Conservation (phyloP, 2,797 vertebrate genomes). For the Melanotaenia boesemani region DNA sequence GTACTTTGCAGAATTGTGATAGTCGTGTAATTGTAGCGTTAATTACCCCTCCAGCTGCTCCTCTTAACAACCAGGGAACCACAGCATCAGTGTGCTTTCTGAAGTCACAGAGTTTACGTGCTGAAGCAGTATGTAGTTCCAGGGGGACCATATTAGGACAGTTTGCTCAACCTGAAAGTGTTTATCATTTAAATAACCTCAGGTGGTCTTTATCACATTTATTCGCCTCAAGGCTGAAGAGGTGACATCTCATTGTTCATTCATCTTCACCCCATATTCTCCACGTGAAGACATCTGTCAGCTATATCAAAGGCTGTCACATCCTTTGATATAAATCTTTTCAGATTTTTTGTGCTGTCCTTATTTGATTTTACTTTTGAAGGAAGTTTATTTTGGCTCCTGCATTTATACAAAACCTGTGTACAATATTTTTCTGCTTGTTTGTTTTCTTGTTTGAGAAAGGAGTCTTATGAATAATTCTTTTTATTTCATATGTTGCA, state of each 20-base stretch:
- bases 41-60: conserved; percentile 44
- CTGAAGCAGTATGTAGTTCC: conserved; percentile 27
- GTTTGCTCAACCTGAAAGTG: conserved; percentile 39
- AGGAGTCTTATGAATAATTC: background rate
- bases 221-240: conserved; percentile 49
- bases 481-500: conserved; percentile 7
- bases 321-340: conserved; percentile 62
- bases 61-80: conserved; percentile 36
- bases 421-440: conserved; percentile 11
- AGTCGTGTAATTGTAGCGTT: conserved; percentile 39
- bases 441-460: conserved; percentile 29
- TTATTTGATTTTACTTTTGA: conserved; percentile 23
- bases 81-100: conserved; percentile 19
- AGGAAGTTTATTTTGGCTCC: conserved; percentile 33
- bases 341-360: conserved; percentile 2
- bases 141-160: conserved; percentile 44
- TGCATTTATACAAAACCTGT: conserved; percentile 35
- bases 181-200: conserved; percentile 38
- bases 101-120: conserved; percentile 13
- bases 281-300: conserved; percentile 60
- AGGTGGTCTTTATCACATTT: conserved; percentile 52
- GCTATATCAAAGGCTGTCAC: conserved; percentile 65
- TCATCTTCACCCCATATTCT: conserved; percentile 67
- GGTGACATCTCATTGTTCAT: conserved; percentile 65
- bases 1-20: conserved; percentile 24